A percentile compares a stretch with the other conserved stretches of the same genome.
Evolutionary conservation across 2,888 invertebrate genomes (phyloP).

Genomic region (Agapetus fuscipes): DNA sequence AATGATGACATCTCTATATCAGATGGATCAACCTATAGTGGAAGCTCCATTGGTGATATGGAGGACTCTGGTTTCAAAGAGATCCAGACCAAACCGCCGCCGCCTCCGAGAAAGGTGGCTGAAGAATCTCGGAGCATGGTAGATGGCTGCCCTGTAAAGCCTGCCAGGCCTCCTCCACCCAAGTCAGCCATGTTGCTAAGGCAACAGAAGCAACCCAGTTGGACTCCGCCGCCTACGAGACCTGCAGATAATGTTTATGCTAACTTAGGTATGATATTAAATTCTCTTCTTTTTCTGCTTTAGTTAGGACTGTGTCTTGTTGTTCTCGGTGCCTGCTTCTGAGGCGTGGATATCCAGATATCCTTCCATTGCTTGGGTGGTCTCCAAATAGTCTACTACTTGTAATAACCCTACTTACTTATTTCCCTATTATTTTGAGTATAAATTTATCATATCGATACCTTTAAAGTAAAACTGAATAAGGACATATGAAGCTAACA

Average conservation of each 20-base stretch:
- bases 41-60: constrained; percentile 34
- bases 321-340: background rate
- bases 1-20: constrained; percentile 40
- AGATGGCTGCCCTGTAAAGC: constrained; percentile 48
- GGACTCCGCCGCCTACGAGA: constrained; percentile 34
- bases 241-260: constrained; percentile 62
- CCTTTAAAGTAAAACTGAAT: too few relatives aligned
- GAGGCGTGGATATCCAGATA: background rate
- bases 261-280: constrained; percentile 54
- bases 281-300: background rate
- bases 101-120: constrained; percentile 59
- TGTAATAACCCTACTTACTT: too few relatives aligned
- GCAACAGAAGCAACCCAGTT: constrained; percentile 47
- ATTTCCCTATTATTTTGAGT: too few relatives aligned
- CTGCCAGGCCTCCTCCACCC: constrained; percentile 64
- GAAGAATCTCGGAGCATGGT: constrained; percentile 41
- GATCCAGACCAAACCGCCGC: constrained; percentile 56
- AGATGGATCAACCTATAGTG: constrained; percentile 35
- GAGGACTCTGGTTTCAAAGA: constrained; percentile 32
- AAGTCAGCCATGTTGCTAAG: constrained; percentile 55
- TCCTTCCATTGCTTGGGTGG: too few relatives aligned
- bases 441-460: too few relatives aligned
- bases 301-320: too few relatives aligned
- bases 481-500: too few relatives aligned
- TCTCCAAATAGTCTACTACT: background rate